Percentiles rank a stretch among this genome's conserved stretches.
phyloP scores from a whole-genome alignment of 2,113 vertebrate species.

The Amia ocellicauda region DNA sequence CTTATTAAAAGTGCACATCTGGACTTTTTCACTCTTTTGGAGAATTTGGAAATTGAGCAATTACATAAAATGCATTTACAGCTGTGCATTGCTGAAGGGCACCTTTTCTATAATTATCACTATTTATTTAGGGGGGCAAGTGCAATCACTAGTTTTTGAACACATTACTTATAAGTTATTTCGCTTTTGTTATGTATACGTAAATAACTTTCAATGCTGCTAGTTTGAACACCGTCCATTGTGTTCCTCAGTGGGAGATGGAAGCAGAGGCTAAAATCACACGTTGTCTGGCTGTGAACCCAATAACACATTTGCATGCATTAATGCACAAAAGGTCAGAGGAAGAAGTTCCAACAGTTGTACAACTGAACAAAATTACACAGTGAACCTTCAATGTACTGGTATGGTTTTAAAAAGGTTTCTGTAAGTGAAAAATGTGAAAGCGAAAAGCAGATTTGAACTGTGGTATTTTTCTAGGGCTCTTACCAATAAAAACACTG shows the following conservation, averaged over 20 bases:
- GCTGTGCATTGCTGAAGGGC: constrained; percentile 21
- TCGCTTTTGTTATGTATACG: constrained; percentile 35
- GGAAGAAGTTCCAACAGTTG: constrained; percentile 6
- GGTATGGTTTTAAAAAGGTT: constrained; percentile 4
- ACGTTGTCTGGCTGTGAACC: constrained; percentile 16
- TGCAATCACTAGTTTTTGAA: constrained; percentile 46
- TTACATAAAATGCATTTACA: constrained; percentile 38
- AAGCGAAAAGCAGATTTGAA: background rate
- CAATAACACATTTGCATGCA: constrained; percentile 25
- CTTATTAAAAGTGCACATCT: constrained; percentile 53
- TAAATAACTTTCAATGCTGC: constrained; percentile 49
- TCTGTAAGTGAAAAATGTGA: background rate
- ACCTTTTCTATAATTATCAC: constrained; percentile 33
- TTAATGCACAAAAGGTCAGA: constrained; percentile 7
- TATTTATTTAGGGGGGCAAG: constrained; percentile 30
- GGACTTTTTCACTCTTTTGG: constrained; percentile 35
- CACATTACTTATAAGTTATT: constrained; percentile 27
- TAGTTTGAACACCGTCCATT: constrained; percentile 33
- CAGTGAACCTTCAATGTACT: constrained; percentile 5
- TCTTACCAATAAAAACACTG: background rate
- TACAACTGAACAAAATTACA: constrained; percentile 19
- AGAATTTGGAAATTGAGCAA: constrained; percentile 38
- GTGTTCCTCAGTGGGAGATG: constrained; percentile 38
- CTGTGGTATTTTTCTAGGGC: constrained; percentile 1
- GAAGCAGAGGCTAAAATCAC: constrained; percentile 3